These are phyloP conservation scores for Aldrovandia affinis DNA, from an alignment of 2,797 vertebrate genomes.

Conservation along the genomic window DNA sequence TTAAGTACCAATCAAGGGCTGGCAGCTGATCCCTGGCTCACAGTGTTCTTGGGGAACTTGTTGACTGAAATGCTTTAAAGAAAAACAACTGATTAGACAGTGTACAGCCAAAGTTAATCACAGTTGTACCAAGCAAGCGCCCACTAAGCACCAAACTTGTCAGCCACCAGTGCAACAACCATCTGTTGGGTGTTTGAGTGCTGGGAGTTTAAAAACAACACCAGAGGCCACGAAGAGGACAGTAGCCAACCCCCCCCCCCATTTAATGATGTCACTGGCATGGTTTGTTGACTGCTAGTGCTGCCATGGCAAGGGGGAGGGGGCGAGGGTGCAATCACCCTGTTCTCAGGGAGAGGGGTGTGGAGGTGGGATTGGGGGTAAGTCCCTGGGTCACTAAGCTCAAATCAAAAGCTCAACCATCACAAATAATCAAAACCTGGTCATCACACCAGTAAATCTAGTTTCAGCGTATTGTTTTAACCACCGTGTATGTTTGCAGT, in stretches of 20 bases:
- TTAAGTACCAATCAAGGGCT: not conserved
- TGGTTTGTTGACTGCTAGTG: constrained; percentile 28
- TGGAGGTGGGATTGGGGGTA: not conserved
- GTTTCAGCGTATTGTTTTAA: not conserved
- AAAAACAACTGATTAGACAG: not conserved
- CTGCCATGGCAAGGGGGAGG: constrained; percentile 41
- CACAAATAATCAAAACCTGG: too few species aligned
- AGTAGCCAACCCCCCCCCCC: not conserved
- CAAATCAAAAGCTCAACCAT: too few species aligned
- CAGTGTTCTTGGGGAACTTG: not conserved
- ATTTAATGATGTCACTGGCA: constrained; percentile 27
- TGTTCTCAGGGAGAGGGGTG: not conserved
- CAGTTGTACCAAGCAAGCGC: constrained; percentile 10
- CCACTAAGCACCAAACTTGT: not conserved
- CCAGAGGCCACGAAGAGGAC: constrained; percentile 31
- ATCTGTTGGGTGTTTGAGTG: not conserved
- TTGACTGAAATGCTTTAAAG: not conserved
- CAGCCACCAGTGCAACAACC: not conserved
- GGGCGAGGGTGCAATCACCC: not conserved
- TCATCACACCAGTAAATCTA: too few species aligned
- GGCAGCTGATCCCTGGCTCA: not conserved
- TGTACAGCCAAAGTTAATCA: constrained; percentile 21
- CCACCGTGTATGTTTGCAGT: not conserved
- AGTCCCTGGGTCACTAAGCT: too few species aligned
- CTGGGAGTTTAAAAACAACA: constrained; percentile 12